A percentile compares a stretch with the other conserved stretches of the same genome.
Conservation (phyloP, 2,888 invertebrate species). For the Meteorus cinctellus region DNA sequence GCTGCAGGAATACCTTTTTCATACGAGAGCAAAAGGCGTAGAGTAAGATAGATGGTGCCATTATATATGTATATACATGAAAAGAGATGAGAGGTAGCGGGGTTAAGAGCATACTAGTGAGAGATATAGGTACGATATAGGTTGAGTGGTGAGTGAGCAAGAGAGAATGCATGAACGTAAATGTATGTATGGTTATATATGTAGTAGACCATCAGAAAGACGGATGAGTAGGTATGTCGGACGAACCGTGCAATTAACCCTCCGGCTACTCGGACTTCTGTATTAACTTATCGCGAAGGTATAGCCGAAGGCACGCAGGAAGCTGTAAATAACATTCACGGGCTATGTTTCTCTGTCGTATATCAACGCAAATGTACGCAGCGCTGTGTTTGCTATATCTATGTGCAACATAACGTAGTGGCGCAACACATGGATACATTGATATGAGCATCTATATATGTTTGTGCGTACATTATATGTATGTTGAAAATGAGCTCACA, state of each 20-base stretch:
- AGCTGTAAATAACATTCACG: conserved; percentile 61
- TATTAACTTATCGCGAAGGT: conserved; percentile 60
- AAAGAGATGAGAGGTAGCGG: neutral
- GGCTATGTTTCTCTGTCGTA: conserved; percentile 58
- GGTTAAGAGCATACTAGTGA: neutral
- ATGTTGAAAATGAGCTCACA: conserved; percentile 48
- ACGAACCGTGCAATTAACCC: conserved; percentile 59
- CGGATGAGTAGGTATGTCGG: conserved; percentile 38
- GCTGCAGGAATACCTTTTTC: conserved; percentile 33
- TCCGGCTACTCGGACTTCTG: conserved; percentile 51
- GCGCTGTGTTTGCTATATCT: conserved; percentile 35
- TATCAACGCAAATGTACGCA: conserved; percentile 54
- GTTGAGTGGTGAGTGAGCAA: neutral
- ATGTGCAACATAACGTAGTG: neutral
- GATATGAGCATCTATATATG: neutral
- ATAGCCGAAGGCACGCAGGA: conserved; percentile 51
- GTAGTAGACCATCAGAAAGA: conserved; percentile 7
- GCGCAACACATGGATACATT: no score
- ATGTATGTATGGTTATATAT: neutral
- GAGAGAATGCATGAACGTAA: neutral
- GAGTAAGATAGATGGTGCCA: neutral
- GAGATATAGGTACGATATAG: conserved; percentile 9
- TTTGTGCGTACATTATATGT: conserved; percentile 29
- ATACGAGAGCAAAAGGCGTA: neutral
- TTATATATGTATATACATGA: conserved; percentile 8